Base-by-base conservation (phyloP, 2,888 invertebrate species). In the Agrilus cyanescens region DNA sequence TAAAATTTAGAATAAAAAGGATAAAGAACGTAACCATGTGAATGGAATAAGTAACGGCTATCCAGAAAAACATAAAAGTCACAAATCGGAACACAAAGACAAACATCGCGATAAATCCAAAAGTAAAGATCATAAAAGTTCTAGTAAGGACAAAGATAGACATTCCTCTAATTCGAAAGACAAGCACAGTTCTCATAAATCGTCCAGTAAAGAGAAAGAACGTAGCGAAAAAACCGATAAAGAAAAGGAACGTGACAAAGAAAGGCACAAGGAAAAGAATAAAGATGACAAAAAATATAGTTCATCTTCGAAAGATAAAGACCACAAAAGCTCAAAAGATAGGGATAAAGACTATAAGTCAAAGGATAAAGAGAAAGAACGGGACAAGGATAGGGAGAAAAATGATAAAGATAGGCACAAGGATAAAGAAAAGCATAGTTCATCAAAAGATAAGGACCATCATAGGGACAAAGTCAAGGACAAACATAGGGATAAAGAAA, bases 21-120 rank as follows among this genome's bases (percentile, higher is more conserved):
- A 49, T 39, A 58, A 58, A 53, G 59, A 58, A 37, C 52, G 56
- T 37, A 58, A 58, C 65, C 78, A 80, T 70, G 72, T 84, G 69
- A 87, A 87, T 71, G 87, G 87, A 46, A 70, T 85, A 60, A 83
- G 82, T 58, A 85, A 87, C 69, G 88, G 87, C 41, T 85, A 81
- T 64, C 63, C 65, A 4, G 65, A 66, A 36, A 74, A 74, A 44
- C 70, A 70, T 50, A 72, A 72, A 51, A 71, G 71, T 50, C 70
- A 73, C 57, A 74, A 73, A 58, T 73, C 74, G 15, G 74, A 75
- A 32, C 72, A 74, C 50, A 79, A 76, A 58, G 80, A 80, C 57
- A 80, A 79, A 57, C 76, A 82, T 59, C 73, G 70, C 18, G 50
- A 61, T 41, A 72, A 72, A 63, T 58, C 60, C 65, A 75, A 67